Evolutionary conservation across 2,113 vertebrate genomes (phyloP).

Genomic region (Pituophis catenifer): DNA sequence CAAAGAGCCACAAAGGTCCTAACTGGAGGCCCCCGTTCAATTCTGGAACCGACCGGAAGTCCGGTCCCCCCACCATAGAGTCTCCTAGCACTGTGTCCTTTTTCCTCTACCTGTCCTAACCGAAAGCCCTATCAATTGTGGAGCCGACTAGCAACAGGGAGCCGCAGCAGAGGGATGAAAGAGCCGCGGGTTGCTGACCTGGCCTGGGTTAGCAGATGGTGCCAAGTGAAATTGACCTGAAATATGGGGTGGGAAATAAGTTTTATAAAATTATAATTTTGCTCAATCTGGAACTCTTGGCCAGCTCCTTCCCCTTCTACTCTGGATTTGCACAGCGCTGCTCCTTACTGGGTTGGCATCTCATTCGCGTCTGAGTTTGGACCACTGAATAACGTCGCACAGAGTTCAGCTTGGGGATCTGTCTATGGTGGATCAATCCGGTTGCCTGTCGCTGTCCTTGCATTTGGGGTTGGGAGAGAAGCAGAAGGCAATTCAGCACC

Average conservation of each 20-base stretch:
- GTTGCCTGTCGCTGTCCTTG: neutral
- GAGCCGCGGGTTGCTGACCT: no score
- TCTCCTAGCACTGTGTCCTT: no score
- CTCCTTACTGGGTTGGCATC: neutral
- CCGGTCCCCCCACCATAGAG: no score
- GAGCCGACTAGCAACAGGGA: no score
- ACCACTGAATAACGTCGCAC: neutral
- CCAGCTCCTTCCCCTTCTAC: neutral
- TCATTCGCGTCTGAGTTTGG: neutral
- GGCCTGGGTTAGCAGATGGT: neutral
- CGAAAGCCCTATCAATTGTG: no score
- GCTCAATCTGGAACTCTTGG: neutral
- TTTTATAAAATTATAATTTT: neutral
- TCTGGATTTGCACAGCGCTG: neutral
- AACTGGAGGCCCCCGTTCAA: no score
- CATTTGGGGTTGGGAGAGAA: neutral
- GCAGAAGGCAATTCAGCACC: neutral
- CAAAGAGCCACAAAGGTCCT: no score
- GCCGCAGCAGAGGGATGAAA: no score
- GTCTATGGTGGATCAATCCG: neutral
- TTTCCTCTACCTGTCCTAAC: no score
- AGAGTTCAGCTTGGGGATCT: neutral
- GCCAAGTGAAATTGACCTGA: neutral
- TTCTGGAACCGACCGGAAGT: no score
- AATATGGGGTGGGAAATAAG: neutral